These are phyloP conservation scores for Anabacerthia variegaticeps DNA, from an alignment of 2,797 vertebrate genomes.

Conservation along the genomic window DNA sequence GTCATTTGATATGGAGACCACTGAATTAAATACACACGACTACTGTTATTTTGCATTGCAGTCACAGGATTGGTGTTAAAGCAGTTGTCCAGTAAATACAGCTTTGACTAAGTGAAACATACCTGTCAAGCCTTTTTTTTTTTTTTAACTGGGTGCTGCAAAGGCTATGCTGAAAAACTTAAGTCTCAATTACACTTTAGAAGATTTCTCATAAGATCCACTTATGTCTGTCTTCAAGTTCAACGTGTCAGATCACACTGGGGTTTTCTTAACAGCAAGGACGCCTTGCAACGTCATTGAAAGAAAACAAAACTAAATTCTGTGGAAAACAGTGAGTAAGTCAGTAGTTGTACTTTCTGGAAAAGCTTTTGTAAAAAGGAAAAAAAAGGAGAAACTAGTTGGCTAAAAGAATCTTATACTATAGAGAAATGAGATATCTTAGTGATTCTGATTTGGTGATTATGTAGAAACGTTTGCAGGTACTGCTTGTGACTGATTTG, in stretches of 20 bases:
- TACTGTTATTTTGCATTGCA: background rate
- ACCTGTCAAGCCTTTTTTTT: background rate
- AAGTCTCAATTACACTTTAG: background rate
- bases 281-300: background rate
- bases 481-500: background rate
- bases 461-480: background rate
- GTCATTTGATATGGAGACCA: background rate
- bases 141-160: background rate
- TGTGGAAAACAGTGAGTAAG: background rate
- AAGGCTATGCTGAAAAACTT: background rate
- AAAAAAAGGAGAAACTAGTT: background rate
- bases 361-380: background rate
- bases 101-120: background rate
- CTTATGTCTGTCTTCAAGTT: fast-evolving
- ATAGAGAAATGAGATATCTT: background rate
- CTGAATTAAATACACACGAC: background rate
- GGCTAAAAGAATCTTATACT: background rate
- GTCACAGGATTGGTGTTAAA: background rate
- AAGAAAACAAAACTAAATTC: background rate
- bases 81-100: background rate
- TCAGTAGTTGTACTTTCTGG: background rate
- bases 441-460: background rate
- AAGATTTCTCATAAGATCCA: background rate
- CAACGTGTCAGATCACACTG: background rate
- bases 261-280: background rate